Conservation (phyloP, 2,797 vertebrate genomes). For the Sparidentex hasta region DNA sequence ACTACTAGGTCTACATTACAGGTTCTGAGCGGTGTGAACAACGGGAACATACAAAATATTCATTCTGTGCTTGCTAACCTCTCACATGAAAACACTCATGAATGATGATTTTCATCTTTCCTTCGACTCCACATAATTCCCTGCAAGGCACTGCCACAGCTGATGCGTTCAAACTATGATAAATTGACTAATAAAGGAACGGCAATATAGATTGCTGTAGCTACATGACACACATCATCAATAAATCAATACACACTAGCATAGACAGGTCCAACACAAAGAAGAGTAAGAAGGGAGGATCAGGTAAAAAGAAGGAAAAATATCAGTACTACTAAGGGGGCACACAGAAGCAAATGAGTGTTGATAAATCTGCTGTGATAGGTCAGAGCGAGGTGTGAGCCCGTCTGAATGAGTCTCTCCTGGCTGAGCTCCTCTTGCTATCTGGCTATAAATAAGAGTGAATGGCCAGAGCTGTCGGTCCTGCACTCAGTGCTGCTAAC, state of each 20-base stretch:
- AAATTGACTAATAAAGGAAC: constrained; percentile 49
- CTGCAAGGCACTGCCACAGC: constrained; percentile 17
- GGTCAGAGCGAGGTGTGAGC: constrained; percentile 53
- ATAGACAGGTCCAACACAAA: constrained; percentile 25
- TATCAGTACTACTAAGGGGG: constrained; percentile 13
- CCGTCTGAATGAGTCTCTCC: constrained; percentile 33
- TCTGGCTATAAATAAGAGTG: constrained; percentile 70
- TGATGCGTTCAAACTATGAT: constrained; percentile 36
- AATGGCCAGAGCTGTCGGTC: constrained; percentile 46
- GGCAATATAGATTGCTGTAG: constrained; percentile 22
- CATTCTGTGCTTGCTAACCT: not conserved
- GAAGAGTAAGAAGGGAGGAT: not conserved
- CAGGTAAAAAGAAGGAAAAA: not conserved
- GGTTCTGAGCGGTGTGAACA: not conserved
- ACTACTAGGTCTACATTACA: no score
- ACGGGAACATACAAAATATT: not conserved
- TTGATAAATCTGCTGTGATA: constrained; percentile 52
- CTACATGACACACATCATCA: constrained; percentile 48
- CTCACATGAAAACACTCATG: not conserved
- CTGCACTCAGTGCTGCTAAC: constrained; percentile 65
- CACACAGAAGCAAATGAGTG: constrained; percentile 27
- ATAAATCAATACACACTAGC: constrained; percentile 54
- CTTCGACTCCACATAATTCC: constrained; percentile 17
- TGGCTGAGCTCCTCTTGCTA: constrained; percentile 34
- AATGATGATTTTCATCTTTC: constrained; percentile 35